Percentiles rank a stretch among this genome's conserved stretches.
Evolutionary conservation across 2,797 vertebrate species (phyloP).

Genomic region (Halcyon smyrnensis): DNA sequence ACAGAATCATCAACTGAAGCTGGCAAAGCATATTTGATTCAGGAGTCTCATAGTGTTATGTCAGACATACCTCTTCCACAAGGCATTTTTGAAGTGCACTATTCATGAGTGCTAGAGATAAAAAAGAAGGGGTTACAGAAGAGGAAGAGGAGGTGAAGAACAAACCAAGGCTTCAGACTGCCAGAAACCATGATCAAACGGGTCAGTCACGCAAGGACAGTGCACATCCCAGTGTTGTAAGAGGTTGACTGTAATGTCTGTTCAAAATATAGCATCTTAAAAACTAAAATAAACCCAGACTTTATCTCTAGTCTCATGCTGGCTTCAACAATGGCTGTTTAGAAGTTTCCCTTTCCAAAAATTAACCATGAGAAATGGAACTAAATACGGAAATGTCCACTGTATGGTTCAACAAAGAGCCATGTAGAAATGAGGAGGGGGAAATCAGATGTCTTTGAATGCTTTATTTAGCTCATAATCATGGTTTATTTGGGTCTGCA

Average conservation of each 20-base stretch:
- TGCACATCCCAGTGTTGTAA: neutral
- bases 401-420: neutral
- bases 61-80: conserved; percentile 82
- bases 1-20: conserved; percentile 22
- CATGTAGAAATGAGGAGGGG: neutral
- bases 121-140: conserved; percentile 83
- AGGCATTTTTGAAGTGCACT: conserved; percentile 82
- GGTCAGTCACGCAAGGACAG: conserved; percentile 43
- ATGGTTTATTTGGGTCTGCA: neutral
- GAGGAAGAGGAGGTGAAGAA: conserved; percentile 63
- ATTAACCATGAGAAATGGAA: neutral
- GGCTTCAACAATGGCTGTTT: neutral
- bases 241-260: neutral
- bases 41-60: neutral
- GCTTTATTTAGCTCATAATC: neutral
- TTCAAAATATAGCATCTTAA: neutral
- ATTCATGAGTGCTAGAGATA: conserved; percentile 82
- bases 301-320: neutral
- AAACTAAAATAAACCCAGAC: neutral
- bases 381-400: neutral
- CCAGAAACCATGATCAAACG: conserved; percentile 11
- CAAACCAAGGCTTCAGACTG: conserved; percentile 40
- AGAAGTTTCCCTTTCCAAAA: neutral
- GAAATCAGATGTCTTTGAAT: neutral
- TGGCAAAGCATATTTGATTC: conserved; percentile 35